phyloP scores from a whole-genome alignment of 1,140 invertebrate species.

The Drosophila baimaii region DNA sequence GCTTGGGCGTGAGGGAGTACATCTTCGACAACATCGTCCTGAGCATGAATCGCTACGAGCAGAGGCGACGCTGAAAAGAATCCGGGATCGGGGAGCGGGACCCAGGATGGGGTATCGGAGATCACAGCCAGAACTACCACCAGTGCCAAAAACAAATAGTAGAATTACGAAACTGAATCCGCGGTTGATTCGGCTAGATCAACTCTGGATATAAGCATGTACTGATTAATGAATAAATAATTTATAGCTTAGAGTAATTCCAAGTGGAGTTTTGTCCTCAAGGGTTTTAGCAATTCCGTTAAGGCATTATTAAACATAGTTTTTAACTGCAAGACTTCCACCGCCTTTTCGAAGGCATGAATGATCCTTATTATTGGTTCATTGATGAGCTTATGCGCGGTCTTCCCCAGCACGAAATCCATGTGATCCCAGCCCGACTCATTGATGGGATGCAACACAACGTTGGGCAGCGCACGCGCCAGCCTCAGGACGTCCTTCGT shows the following conservation, averaged over 20 bases:
- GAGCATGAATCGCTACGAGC: constrained; percentile 81
- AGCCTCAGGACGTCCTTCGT: neutral
- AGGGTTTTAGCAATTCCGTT: no score
- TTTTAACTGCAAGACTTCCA: no score
- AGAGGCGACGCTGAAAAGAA: constrained; percentile 40
- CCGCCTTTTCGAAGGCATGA: constrained; percentile 77
- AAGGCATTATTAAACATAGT: no score
- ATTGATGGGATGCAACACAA: neutral
- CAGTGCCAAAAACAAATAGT: constrained; percentile 74
- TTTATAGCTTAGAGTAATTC: constrained; percentile 50
- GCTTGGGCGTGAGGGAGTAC: constrained; percentile 86
- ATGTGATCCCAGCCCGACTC: constrained; percentile 3
- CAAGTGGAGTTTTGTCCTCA: no score
- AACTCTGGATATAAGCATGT: constrained; percentile 52
- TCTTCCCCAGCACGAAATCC: constrained; percentile 84
- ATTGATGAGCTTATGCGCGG: constrained; percentile 79
- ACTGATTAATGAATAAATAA: constrained; percentile 80
- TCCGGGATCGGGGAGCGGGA: no score
- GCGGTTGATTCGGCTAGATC: constrained; percentile 26
- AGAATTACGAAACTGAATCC: constrained; percentile 46
- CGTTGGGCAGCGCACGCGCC: neutral
- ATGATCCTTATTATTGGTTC: constrained; percentile 83
- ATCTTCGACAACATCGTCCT: constrained; percentile 86
- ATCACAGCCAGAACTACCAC: constrained; percentile 62
- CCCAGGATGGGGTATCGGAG: neutral